A percentile compares a stretch with the other conserved stretches of the same genome.
Conservation (phyloP, 2,113 vertebrate species). For the Onychorhynchus coronatus region DNA sequence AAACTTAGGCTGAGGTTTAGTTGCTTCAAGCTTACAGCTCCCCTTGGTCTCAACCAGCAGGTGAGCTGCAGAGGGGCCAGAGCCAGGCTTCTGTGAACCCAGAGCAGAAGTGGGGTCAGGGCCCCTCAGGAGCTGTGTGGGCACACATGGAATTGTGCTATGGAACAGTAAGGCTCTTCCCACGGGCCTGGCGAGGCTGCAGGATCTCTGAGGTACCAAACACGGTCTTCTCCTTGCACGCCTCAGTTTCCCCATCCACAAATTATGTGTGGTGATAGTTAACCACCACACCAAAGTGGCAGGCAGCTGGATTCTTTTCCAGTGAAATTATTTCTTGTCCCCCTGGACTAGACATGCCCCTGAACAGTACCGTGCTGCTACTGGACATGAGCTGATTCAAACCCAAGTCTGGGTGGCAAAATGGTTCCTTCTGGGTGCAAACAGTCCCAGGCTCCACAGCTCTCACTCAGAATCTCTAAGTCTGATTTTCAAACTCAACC, state of each 20-base stretch:
- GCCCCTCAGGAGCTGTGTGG: neutral
- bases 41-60: neutral
- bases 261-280: accelerated
- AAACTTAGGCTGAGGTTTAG: neutral
- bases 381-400: neutral
- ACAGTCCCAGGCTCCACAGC: neutral
- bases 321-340: neutral
- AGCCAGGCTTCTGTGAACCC: neutral
- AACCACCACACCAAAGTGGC: neutral
- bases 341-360: neutral
- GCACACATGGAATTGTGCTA: accelerated
- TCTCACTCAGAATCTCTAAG: neutral
- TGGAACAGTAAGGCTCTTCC: neutral
- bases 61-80: neutral
- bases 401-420: neutral
- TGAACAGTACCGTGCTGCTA: neutral
- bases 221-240: neutral
- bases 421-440: neutral
- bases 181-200: neutral
- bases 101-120: neutral
- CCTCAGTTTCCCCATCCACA: neutral
- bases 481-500: no score
- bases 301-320: neutral
- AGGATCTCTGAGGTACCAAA: neutral
- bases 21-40: neutral